A percentile compares a stretch with the other conserved stretches of the same genome.
Evolutionary conservation across 2,888 invertebrate species (phyloP).

Genomic region (Trissonchulus sp.): DNA sequence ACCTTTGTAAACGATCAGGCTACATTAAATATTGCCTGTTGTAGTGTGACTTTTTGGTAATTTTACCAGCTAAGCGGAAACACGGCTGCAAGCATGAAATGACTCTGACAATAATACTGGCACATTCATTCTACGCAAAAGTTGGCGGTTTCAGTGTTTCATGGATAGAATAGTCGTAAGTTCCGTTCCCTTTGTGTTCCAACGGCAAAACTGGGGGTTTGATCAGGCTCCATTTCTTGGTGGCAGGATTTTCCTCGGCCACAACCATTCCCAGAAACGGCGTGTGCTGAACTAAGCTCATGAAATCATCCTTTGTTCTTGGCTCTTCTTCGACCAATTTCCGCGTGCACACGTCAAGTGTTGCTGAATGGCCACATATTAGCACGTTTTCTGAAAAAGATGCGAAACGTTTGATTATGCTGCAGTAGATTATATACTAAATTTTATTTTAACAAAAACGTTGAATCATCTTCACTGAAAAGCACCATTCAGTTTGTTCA

Average conservation of each 20-base stretch:
- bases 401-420: too few relatives aligned
- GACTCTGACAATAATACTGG: too few relatives aligned
- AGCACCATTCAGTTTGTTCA: too few relatives aligned
- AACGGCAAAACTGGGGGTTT: constrained; percentile 31
- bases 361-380: constrained; percentile 82
- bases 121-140: too few relatives aligned
- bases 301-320: constrained; percentile 55
- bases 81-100: too few relatives aligned
- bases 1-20: too few relatives aligned
- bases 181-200: constrained; percentile 29
- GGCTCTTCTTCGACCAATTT: constrained; percentile 65
- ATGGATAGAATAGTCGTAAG: constrained; percentile 24
- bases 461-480: too few relatives aligned
- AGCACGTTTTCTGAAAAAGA: constrained; percentile 66
- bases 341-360: constrained; percentile 74
- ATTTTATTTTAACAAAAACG: too few relatives aligned
- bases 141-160: background rate
- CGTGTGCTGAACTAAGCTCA: constrained; percentile 42
- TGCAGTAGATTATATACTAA: too few relatives aligned
- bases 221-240: constrained; percentile 9
- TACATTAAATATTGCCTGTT: too few relatives aligned
- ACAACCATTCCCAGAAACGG: constrained; percentile 40
- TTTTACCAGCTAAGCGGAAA: too few relatives aligned
- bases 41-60: too few relatives aligned
- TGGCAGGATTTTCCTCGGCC: background rate